phyloP scores from a whole-genome alignment of 2,888 invertebrate genomes.

The Tetheella fluctuosa region DNA sequence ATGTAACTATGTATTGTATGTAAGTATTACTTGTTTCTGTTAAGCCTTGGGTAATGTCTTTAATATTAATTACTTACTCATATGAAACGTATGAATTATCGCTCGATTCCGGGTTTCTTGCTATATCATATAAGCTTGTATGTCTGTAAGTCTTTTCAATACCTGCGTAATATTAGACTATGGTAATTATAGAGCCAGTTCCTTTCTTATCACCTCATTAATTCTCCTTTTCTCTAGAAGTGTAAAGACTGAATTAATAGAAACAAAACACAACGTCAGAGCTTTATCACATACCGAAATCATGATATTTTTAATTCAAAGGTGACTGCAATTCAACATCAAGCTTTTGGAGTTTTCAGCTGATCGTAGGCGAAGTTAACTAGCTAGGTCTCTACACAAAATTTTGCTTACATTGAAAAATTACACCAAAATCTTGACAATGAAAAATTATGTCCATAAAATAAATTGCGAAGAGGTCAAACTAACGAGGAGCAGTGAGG shows the following conservation, averaged over 20 bases:
- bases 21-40: slow-evolving; percentile 1
- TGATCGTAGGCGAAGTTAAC: background rate
- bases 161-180: background rate
- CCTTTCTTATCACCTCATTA: no score
- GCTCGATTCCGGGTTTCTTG: background rate
- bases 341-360: background rate
- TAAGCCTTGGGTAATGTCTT: slow-evolving; percentile 7
- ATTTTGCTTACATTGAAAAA: background rate
- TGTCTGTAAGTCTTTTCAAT: background rate
- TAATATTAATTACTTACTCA: slow-evolving; percentile 7
- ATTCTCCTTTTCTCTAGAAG: no score
- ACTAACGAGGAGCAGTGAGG: slow-evolving; percentile 6
- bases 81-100: slow-evolving; percentile 4
- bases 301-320: background rate
- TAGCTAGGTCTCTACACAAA: background rate
- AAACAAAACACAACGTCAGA: no score
- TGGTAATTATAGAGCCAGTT: no score
- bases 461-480: background rate
- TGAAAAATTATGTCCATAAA: background rate
- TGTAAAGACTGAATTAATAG: no score
- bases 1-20: background rate
- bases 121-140: slow-evolving; percentile 1
- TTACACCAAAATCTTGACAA: background rate
- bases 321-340: background rate
- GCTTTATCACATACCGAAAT: background rate